Evolutionary conservation across 2,113 vertebrate genomes (phyloP).

Genomic region (Todiramphus chloris): DNA sequence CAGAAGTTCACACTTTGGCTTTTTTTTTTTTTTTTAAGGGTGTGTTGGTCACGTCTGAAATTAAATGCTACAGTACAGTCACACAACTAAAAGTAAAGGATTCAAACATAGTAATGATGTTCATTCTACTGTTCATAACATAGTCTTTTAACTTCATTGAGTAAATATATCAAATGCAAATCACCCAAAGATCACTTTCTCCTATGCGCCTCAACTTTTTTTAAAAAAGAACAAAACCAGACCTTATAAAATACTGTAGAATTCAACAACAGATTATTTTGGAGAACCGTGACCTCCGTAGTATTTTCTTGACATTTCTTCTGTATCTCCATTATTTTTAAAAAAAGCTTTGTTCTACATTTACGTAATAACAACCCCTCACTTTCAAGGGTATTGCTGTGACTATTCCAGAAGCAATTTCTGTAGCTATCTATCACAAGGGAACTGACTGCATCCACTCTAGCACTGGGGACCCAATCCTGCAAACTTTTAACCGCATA

Average conservation of each 20-base stretch:
- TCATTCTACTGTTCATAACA: not conserved
- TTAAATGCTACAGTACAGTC: not conserved
- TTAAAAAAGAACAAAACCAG: not conserved
- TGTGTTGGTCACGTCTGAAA: not conserved
- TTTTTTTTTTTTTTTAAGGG: not conserved
- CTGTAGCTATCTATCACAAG: not conserved
- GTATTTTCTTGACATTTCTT: not conserved
- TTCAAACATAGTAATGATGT: not conserved
- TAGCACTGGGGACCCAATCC: not conserved
- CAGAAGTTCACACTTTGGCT: not conserved
- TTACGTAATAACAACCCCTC: not conserved
- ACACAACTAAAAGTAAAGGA: not conserved
- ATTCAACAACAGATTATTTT: not conserved
- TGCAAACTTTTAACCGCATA: accelerated
- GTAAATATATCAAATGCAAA: not conserved
- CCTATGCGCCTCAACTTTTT: not conserved
- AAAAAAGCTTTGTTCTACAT: not conserved
- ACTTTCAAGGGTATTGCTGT: not conserved
- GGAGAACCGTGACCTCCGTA: not conserved
- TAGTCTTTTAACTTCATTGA: not conserved
- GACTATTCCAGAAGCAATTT: not conserved
- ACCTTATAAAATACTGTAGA: not conserved
- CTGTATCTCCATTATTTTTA: not conserved
- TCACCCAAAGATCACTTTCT: constrained; percentile 24
- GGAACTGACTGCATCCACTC: not conserved